These are phyloP conservation scores for Sebastes diploproa DNA, from an alignment of 2,797 vertebrate genomes.

Conservation along the genomic window DNA sequence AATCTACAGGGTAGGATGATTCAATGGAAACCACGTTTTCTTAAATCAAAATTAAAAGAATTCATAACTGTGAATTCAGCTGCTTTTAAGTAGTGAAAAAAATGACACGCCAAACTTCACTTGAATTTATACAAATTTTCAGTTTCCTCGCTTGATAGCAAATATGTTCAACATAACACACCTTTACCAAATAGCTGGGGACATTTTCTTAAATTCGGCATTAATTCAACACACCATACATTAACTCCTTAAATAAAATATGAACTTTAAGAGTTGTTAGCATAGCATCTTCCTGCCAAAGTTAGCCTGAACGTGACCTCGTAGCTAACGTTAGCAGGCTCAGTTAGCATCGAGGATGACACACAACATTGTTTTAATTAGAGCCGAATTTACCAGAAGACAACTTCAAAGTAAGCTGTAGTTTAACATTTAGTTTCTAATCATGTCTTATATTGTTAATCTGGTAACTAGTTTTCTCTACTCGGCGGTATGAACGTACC, in stretches of 20 bases:
- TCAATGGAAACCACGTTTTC: no score
- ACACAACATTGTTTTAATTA: no score
- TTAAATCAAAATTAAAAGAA: neutral
- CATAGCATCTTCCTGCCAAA: neutral
- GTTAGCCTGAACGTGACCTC: constrained; percentile 33
- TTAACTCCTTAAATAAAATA: neutral
- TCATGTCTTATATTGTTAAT: neutral
- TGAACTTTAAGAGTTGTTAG: neutral
- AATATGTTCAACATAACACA: neutral
- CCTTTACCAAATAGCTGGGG: neutral
- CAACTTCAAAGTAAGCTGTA: rapidly evolving
- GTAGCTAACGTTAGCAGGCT: constrained; percentile 21
- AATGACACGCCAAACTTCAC: neutral
- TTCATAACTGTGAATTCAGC: neutral
- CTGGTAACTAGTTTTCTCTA: rapidly evolving
- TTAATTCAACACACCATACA: neutral
- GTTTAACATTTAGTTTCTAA: rapidly evolving
- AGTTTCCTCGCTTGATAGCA: neutral
- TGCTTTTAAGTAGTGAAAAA: neutral
- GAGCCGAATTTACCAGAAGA: neutral
- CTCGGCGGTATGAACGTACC: constrained; percentile 77
- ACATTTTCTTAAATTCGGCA: neutral
- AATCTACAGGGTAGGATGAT: neutral
- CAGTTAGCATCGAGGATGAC: neutral
- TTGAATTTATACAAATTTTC: neutral